Evolutionary conservation across 2,797 vertebrate species (phyloP).

Genomic region (Clarias fuscus): DNA sequence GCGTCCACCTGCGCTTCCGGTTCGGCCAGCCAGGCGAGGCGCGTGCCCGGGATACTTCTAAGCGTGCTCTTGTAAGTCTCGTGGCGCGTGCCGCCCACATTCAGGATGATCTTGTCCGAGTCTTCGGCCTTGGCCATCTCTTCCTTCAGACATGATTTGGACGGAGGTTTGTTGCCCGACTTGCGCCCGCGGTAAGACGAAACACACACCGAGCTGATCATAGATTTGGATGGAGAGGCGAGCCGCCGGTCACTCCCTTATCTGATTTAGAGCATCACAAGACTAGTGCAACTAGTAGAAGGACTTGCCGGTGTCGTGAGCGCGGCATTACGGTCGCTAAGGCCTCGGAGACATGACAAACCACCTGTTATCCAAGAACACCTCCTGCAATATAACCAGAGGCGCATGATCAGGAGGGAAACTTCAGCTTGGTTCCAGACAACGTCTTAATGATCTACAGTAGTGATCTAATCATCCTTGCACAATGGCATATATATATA

Average conservation of each 20-base stretch:
- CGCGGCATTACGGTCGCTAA: constrained; percentile 6
- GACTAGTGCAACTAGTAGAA: constrained; percentile 42
- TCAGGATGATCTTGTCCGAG: constrained; percentile 94
- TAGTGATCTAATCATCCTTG: not conserved
- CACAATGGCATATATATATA: not conserved
- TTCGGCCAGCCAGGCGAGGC: constrained; percentile 91
- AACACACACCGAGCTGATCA: constrained; percentile 99
- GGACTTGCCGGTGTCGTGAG: constrained; percentile 32
- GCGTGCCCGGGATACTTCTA: constrained; percentile 90
- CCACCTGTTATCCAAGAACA: constrained; percentile 52
- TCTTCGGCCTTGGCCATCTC: constrained; percentile 94
- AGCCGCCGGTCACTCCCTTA: constrained; percentile 56
- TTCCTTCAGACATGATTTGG: constrained; percentile 98
- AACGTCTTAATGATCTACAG: not conserved
- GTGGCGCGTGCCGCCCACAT: constrained; percentile 95
- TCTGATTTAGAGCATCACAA: constrained; percentile 23
- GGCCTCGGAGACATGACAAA: constrained; percentile 36
- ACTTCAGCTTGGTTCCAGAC: not conserved
- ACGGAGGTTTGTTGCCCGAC: constrained; percentile 96
- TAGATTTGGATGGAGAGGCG: constrained; percentile 79
- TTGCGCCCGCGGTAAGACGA: constrained; percentile 99
- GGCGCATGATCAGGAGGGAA: constrained; percentile 10
- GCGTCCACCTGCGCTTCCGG: constrained; percentile 80
- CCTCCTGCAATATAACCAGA: constrained; percentile 13
- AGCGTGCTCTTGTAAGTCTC: constrained; percentile 98